phyloP scores from a whole-genome alignment of 1,140 invertebrate species.

The Frieseomelitta varia region DNA sequence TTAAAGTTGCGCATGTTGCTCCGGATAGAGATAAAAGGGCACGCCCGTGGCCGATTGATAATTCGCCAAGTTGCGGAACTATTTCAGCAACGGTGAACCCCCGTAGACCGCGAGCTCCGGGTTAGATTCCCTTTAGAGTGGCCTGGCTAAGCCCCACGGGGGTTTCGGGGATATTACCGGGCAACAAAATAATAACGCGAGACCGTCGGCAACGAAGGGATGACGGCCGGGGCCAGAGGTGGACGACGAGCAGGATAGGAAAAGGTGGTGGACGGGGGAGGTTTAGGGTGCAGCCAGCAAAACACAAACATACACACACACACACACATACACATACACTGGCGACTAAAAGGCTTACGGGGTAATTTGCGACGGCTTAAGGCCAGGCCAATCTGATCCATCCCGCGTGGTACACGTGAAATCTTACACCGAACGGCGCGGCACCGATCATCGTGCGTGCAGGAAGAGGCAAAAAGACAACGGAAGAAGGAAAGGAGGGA shows the following conservation, averaged over 20 bases:
- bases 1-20: conserved; percentile 1
- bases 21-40: conserved; percentile 19
- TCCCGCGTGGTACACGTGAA: conserved; percentile 72
- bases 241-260: neutral
- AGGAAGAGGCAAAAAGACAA: conserved; percentile 32
- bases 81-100: conserved; percentile 50
- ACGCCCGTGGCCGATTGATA: conserved; percentile 28
- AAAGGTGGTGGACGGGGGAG: conserved; percentile 28
- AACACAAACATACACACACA: conserved; percentile 74
- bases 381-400: conserved; percentile 76
- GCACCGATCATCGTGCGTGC: conserved; percentile 56
- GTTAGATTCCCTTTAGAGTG: conserved; percentile 72
- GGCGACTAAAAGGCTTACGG: conserved; percentile 79
- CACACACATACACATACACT: conserved; percentile 73
- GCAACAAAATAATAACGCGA: conserved; percentile 74
- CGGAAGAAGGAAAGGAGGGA: conserved; percentile 26
- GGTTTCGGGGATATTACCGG: conserved; percentile 68
- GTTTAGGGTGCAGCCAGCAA: conserved; percentile 69
- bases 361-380: conserved; percentile 79
- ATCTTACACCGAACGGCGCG: conserved; percentile 73
- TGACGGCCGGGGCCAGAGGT: neutral
- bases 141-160: conserved; percentile 68
- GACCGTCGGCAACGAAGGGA: neutral
- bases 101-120: conserved; percentile 42
- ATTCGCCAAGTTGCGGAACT: conserved; percentile 55